phyloP scores from a whole-genome alignment of 2,113 vertebrate genomes.

The Gallinago undulata region DNA sequence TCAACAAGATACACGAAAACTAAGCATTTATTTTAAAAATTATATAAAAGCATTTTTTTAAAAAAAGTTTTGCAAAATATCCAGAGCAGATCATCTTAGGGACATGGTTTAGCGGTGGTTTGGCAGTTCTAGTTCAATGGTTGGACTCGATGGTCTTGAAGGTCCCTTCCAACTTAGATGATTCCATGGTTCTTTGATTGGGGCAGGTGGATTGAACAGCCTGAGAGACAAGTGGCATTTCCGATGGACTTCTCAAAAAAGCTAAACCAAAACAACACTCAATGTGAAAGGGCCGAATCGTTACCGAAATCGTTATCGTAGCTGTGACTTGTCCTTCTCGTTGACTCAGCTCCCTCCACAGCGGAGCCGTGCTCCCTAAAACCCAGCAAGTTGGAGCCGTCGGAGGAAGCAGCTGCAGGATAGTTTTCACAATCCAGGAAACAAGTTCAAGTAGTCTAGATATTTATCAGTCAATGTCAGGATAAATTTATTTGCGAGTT shows the following conservation, averaged over 20 bases:
- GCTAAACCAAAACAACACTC: accelerated
- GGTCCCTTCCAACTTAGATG: neutral
- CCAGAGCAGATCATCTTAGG: neutral
- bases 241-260: neutral
- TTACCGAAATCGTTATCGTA: neutral
- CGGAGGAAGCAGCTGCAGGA: slow-evolving; percentile 15
- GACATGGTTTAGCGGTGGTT: neutral
- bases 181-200: neutral
- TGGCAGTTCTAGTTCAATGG: neutral
- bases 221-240: neutral
- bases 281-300: accelerated
- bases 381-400: neutral
- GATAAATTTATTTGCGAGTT: neutral
- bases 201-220: neutral
- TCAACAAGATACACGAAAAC: neutral
- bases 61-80: neutral
- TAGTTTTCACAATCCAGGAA: slow-evolving; percentile 3
- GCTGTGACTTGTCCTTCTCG: neutral
- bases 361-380: neutral
- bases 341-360: neutral
- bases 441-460: neutral
- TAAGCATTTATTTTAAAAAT: neutral
- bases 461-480: slow-evolving; percentile 38
- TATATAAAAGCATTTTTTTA: accelerated
- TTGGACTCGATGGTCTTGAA: neutral